Evolutionary conservation across 2,888 invertebrate species (phyloP).

Genomic region (Scaptomyza reducta): DNA sequence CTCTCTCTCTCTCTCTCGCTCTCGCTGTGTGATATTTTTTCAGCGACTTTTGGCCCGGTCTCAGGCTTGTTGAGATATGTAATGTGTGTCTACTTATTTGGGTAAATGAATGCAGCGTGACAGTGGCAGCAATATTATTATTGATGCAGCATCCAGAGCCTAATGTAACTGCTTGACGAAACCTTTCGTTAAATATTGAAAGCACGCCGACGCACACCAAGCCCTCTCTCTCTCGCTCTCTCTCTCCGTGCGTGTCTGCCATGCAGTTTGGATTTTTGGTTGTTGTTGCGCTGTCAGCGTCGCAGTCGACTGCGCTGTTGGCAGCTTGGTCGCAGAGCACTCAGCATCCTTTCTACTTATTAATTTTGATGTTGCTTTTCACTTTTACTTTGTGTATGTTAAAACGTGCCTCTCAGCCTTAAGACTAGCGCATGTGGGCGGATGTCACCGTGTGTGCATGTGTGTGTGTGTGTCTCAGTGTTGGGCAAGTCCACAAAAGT

Average conservation of each 20-base stretch:
- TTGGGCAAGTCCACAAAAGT: slow-evolving; percentile 52
- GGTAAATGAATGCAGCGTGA: slow-evolving; percentile 45
- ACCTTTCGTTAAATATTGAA: slow-evolving; percentile 70
- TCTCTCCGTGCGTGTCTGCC: too few relatives aligned
- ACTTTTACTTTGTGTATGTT: slow-evolving; percentile 78
- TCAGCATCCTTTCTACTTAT: slow-evolving; percentile 80
- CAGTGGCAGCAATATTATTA: slow-evolving; percentile 47
- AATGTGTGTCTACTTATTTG: slow-evolving; percentile 30
- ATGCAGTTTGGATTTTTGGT: slow-evolving; percentile 37
- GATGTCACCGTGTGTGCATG: slow-evolving; percentile 11
- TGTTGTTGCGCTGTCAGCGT: slow-evolving; percentile 39
- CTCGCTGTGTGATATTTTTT: not conserved
- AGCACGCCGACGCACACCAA: slow-evolving; percentile 52
- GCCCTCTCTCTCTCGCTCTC: slow-evolving; percentile 17
- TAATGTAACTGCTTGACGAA: slow-evolving; percentile 47
- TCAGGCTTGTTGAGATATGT: slow-evolving; percentile 20
- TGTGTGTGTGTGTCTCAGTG: slow-evolving; percentile 29
- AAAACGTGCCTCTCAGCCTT: slow-evolving; percentile 63
- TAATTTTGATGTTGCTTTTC: slow-evolving; percentile 80
- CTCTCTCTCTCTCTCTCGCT: not conserved
- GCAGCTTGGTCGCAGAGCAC: slow-evolving; percentile 45
- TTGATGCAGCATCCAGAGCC: slow-evolving; percentile 52
- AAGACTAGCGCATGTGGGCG: slow-evolving; percentile 3
- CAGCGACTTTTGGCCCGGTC: slow-evolving; percentile 23
- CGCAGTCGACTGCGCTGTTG: slow-evolving; percentile 36